Evolutionary conservation across 1,140 invertebrate species (phyloP).

Genomic region (Tetragnatha versicolor): DNA sequence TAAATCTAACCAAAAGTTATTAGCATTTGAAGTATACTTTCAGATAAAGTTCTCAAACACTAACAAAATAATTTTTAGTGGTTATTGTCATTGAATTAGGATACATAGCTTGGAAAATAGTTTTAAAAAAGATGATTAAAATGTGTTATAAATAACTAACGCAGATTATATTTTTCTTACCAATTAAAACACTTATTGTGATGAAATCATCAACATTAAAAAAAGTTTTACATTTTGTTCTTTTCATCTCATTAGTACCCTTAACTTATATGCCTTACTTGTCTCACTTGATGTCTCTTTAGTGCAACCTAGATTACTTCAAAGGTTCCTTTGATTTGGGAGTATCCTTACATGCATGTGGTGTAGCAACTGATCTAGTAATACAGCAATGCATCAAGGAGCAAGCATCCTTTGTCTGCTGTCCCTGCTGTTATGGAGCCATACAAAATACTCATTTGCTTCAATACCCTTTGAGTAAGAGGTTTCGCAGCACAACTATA

Average conservation of each 20-base stretch:
- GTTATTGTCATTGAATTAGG: no score
- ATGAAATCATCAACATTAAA: no score
- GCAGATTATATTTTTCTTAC: no score
- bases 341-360: constrained; percentile 90
- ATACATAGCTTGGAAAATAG: no score
- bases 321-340: constrained; percentile 76
- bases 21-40: no score
- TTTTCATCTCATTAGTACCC: not conserved
- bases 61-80: no score
- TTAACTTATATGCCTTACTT: not conserved
- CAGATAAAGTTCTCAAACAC: no score
- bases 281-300: constrained; percentile 50
- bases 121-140: no score
- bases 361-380: constrained; percentile 91
- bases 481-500: constrained; percentile 68
- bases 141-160: no score
- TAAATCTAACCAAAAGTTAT: no score
- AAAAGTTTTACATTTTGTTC: no score
- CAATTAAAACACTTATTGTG: no score
- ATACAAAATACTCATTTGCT: constrained; percentile 76
- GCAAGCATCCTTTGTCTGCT: constrained; percentile 84
- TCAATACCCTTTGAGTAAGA: constrained; percentile 71
- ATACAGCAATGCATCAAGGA: constrained; percentile 80
- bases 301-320: constrained; percentile 68
- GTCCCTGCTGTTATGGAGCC: constrained; percentile 94